phyloP scores from a whole-genome alignment of 2,888 invertebrate species.

The Empis livida region DNA sequence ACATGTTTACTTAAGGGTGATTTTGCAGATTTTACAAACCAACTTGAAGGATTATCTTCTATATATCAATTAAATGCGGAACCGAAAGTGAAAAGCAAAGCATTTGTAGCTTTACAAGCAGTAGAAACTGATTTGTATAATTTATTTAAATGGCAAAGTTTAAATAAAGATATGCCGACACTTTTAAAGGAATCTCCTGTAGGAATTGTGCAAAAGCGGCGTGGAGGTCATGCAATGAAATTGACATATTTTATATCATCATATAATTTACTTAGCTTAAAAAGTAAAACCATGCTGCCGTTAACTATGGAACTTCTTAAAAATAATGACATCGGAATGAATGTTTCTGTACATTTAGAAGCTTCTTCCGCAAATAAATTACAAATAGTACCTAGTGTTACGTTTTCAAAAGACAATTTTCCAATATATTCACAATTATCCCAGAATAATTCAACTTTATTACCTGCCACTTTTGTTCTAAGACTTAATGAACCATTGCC shows the following conservation, averaged over 20 bases:
- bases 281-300: slow-evolving; percentile 55
- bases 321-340: slow-evolving; percentile 59
- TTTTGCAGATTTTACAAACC: slow-evolving; percentile 83
- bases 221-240: slow-evolving; percentile 87
- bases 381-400: slow-evolving; percentile 29
- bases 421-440: slow-evolving; percentile 72
- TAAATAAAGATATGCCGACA: slow-evolving; percentile 49
- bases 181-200: slow-evolving; percentile 81
- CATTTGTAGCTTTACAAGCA: slow-evolving; percentile 82
- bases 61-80: slow-evolving; percentile 92
- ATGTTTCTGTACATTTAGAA: slow-evolving; percentile 82
- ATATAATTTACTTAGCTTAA: slow-evolving; percentile 74
- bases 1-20: slow-evolving; percentile 72
- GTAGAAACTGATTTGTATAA: slow-evolving; percentile 80
- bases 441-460: slow-evolving; percentile 71
- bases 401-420: slow-evolving; percentile 27
- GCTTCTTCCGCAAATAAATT: slow-evolving; percentile 66
- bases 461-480: slow-evolving; percentile 83
- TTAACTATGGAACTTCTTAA: slow-evolving; percentile 59
- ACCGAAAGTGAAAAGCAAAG: slow-evolving; percentile 87
- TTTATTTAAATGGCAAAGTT: slow-evolving; percentile 62
- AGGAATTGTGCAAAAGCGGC: slow-evolving; percentile 68
- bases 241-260: slow-evolving; percentile 90
- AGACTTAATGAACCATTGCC: slow-evolving; percentile 72
- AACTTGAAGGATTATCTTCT: slow-evolving; percentile 80